These are phyloP conservation scores for Podarcis raffonei DNA, from an alignment of 2,113 vertebrate genomes.

Conservation along the genomic window DNA sequence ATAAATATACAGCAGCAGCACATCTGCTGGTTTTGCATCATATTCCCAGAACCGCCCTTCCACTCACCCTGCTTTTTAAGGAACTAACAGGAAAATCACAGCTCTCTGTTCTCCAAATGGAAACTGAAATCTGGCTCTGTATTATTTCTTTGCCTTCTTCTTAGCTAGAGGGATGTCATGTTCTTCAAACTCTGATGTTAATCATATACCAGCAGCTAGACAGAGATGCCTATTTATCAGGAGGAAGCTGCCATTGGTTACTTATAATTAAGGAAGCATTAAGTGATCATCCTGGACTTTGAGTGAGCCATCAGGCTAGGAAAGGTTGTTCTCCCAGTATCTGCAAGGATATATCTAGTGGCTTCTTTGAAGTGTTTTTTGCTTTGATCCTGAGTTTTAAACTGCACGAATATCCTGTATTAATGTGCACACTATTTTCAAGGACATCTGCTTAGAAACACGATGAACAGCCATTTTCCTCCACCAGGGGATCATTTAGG, in stretches of 20 bases:
- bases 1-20: not conserved
- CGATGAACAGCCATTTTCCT: not conserved
- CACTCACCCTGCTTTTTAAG: too few species aligned
- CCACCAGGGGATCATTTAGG: constrained; percentile 10
- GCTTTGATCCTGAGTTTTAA: fast-evolving
- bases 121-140: not conserved
- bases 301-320: not conserved
- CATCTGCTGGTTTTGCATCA: not conserved
- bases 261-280: not conserved
- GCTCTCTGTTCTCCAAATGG: not conserved
- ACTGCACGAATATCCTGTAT: not conserved
- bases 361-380: not conserved
- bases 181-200: not conserved
- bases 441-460: constrained; percentile 19
- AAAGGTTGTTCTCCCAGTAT: not conserved
- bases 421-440: not conserved
- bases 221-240: not conserved
- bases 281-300: not conserved
- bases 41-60: not conserved
- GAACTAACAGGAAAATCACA: too few species aligned
- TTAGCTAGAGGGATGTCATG: not conserved
- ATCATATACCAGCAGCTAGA: not conserved
- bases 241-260: not conserved
- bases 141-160: not conserved
- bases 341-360: not conserved